A percentile compares a stretch with the other conserved stretches of the same genome.
These are phyloP conservation scores for Drosophila tristis DNA, from an alignment of 1,140 invertebrate species.

Conservation along the genomic window DNA sequence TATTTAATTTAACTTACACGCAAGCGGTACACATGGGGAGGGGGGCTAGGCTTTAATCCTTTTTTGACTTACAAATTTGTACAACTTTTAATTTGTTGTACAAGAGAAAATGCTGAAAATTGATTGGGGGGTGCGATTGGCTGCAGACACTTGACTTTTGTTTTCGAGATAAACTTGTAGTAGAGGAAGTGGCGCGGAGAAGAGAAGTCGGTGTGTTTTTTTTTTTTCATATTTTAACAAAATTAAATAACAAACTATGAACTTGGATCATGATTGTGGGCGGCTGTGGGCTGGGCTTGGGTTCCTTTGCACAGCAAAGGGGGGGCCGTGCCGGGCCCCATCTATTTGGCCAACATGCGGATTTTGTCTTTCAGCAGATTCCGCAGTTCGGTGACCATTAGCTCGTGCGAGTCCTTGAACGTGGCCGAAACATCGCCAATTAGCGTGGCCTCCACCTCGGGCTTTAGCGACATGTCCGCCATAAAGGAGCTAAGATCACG, in stretches of 20 bases:
- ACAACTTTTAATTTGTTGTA: constrained; percentile 64
- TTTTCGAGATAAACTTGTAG: constrained; percentile 23
- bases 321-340: neutral
- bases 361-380: constrained; percentile 83
- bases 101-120: constrained; percentile 48
- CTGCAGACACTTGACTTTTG: constrained; percentile 12
- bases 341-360: constrained; percentile 74
- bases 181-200: constrained; percentile 4
- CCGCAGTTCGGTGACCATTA: constrained; percentile 76
- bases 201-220: neutral
- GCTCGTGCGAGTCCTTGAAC: constrained; percentile 80
- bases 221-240: constrained; percentile 59
- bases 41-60: neutral
- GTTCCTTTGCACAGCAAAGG: constrained; percentile 69
- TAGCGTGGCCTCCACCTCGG: constrained; percentile 75
- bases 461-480: constrained; percentile 81
- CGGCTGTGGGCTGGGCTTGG: constrained; percentile 3
- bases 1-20: constrained; percentile 60
- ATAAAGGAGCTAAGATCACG: constrained; percentile 77
- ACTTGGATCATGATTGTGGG: constrained; percentile 44
- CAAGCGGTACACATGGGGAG: constrained; percentile 29
- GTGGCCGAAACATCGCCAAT: constrained; percentile 77
- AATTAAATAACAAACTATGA: constrained; percentile 76
- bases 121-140: constrained; percentile 17
- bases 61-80: constrained; percentile 37